These are phyloP conservation scores for Melanotaenia pygmaea DNA, from an alignment of 2,797 vertebrate genomes.

Conservation along the genomic window DNA sequence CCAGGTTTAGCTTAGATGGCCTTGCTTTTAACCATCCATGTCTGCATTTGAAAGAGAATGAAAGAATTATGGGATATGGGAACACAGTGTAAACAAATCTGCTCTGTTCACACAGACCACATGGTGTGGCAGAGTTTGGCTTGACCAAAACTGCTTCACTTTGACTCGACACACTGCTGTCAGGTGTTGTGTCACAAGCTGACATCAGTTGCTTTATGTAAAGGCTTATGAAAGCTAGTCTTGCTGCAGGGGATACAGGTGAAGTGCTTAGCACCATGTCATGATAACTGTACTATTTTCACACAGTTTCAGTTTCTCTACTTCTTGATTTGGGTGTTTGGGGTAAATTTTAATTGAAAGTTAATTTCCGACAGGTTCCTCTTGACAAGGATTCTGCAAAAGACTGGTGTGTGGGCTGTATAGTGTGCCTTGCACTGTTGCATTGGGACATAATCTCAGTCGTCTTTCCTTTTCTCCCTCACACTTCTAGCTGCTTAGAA, in stretches of 20 bases:
- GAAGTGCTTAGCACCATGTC: constrained; percentile 28
- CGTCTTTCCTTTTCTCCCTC: constrained; percentile 29
- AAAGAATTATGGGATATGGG: constrained; percentile 22
- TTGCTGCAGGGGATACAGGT: constrained; percentile 47
- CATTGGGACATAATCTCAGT: constrained; percentile 50
- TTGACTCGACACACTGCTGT: constrained; percentile 22
- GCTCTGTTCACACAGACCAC: background rate
- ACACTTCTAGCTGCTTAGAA: constrained; percentile 56
- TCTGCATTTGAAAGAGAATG: constrained; percentile 2
- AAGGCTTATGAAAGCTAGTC: constrained; percentile 59
- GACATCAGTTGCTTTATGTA: constrained; percentile 58
- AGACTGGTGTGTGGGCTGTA: constrained; percentile 45
- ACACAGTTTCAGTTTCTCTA: constrained; percentile 7
- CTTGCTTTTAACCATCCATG: background rate
- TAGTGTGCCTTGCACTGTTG: constrained; percentile 53
- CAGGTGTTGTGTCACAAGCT: constrained; percentile 53
- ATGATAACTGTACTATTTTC: constrained; percentile 17
- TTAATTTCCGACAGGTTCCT: constrained; percentile 17
- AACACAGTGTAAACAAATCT: constrained; percentile 19
- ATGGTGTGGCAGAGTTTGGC: background rate
- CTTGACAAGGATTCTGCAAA: constrained; percentile 25
- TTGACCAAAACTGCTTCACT: constrained; percentile 32
- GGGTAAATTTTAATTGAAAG: constrained; percentile 14
- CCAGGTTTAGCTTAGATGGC: background rate
- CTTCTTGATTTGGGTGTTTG: background rate